Base-by-base conservation (phyloP, 2,113 vertebrate genomes). In the Syngnathus typhle region DNA sequence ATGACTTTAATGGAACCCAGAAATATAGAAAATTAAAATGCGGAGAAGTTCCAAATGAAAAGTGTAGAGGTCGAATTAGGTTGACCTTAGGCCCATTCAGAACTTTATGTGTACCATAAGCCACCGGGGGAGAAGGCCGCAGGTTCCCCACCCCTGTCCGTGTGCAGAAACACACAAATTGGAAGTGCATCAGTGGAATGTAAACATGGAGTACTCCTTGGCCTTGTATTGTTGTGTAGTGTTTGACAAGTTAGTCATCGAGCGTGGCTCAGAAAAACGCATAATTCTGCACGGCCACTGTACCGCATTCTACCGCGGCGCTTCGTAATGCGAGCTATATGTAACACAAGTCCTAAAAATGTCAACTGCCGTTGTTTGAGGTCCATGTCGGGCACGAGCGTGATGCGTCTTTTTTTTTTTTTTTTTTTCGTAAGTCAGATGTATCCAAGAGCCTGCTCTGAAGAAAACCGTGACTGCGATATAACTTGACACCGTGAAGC, bases 151-250 rank as follows among this genome's bases (percentile, higher is more conserved):
- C 13, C 55, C 55, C 65, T 78, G 67, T 74, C 74, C 44, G 69
- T 47, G 69, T 71, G 66, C n/a, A 23, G 41, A 62, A 62, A 85
- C 72, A 82, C 70, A 77, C 66, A 67, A 79, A 6, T 79, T 82
- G 74, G 55, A 58, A 58, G 71, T 62, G 75, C 69, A 77, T 79
- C 79, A 79, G 71, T 89, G 84, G 84, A 90, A 90, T 88, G 88
- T 90, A 90, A 90, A 89, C 87, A 90, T 77, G 74, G 80, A 84
- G 88, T 90, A 74, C 85, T 89, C 86, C 85, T 89, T 88, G 87
- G 87, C 88, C 87, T 82, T 58, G 55, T 36, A 79, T 83, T 77
- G 54, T 84, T 85, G 41, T 62, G 41, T 62, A 87, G 87, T 88
- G 86, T 88, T 86, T 65, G 19, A 58, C 7, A 16, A 79, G 78